Percentiles rank a stretch among this genome's conserved stretches.
Conservation (phyloP, 2,888 invertebrate species). For the Alcis repandata region DNA sequence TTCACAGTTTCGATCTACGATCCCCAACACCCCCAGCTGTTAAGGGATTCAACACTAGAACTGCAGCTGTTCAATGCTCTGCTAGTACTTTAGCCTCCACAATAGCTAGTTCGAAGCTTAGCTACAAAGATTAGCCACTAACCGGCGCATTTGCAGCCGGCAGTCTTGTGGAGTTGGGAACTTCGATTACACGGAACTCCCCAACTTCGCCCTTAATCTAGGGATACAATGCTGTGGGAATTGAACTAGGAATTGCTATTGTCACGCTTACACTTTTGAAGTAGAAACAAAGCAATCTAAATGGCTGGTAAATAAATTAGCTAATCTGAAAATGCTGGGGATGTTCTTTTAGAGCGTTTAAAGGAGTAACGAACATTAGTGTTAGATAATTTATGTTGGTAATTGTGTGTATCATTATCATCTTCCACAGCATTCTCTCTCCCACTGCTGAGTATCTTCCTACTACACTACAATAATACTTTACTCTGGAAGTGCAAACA, state of each 20-base stretch:
- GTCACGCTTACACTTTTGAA: neutral
- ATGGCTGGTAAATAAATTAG: no score
- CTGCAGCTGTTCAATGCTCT: neutral
- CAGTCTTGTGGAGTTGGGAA: slow-evolving; percentile 1
- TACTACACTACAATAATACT: no score
- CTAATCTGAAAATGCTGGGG: no score
- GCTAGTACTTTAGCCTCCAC: neutral
- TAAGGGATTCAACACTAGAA: neutral
- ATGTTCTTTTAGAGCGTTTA: no score
- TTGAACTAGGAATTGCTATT: neutral
- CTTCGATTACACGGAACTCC: slow-evolving; percentile 18
- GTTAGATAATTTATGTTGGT: no score
- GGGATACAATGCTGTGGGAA: neutral
- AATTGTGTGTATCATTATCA: no score
- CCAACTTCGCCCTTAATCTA: slow-evolving; percentile 2
- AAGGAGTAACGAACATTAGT: no score
- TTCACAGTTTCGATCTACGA: no score
- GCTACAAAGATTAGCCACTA: slow-evolving; percentile 10
- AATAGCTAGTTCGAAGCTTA: slow-evolving; percentile 1
- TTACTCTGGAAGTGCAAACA: no score
- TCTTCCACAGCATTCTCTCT: no score
- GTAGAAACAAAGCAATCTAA: neutral
- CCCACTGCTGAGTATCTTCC: no score
- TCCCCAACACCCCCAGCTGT: no score
- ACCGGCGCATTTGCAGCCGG: slow-evolving; percentile 10